Conservation (phyloP, 2,113 vertebrate species). For the Chascanopsetta lugubris region DNA sequence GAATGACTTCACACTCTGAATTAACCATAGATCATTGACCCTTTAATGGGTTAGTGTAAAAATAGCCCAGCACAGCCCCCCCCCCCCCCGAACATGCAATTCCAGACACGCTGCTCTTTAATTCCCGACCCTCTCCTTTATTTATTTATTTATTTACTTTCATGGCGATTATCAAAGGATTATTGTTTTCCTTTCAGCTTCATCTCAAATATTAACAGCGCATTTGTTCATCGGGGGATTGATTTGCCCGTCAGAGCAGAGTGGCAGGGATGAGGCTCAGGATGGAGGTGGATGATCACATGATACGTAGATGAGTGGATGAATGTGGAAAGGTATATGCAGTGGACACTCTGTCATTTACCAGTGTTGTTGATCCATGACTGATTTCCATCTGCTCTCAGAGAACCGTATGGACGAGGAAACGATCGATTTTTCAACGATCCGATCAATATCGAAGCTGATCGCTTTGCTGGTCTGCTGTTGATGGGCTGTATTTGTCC, state of each 20-base stretch:
- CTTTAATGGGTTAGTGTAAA: conserved; percentile 40
- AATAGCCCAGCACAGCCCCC: conserved; percentile 15
- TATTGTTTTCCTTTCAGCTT: conserved; percentile 17
- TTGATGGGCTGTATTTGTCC: conserved; percentile 40
- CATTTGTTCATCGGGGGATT: conserved; percentile 41
- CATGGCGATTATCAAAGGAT: not conserved
- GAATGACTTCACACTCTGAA: conserved; percentile 38
- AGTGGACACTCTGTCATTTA: conserved; percentile 16
- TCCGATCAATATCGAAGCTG: conserved; percentile 22
- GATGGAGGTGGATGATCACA: not conserved
- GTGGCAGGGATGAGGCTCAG: conserved; percentile 1
- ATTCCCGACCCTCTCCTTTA: not conserved
- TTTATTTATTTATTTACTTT: conserved; percentile 3
- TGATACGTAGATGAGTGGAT: conserved; percentile 1
- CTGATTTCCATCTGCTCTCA: not conserved
- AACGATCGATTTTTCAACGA: conserved; percentile 1
- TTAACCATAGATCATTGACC: conserved; percentile 50
- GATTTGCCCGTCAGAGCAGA: conserved; percentile 5
- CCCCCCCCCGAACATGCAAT: conserved; percentile 33
- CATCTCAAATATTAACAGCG: conserved; percentile 23
- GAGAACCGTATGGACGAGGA: too few relatives aligned
- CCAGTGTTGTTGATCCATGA: not conserved
- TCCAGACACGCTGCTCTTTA: conserved; percentile 24
- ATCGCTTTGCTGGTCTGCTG: conserved; percentile 13
- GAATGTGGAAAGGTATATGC: not conserved